Conservation (phyloP, 2,888 invertebrate genomes). For the Zaprionus bogoriensis region DNA sequence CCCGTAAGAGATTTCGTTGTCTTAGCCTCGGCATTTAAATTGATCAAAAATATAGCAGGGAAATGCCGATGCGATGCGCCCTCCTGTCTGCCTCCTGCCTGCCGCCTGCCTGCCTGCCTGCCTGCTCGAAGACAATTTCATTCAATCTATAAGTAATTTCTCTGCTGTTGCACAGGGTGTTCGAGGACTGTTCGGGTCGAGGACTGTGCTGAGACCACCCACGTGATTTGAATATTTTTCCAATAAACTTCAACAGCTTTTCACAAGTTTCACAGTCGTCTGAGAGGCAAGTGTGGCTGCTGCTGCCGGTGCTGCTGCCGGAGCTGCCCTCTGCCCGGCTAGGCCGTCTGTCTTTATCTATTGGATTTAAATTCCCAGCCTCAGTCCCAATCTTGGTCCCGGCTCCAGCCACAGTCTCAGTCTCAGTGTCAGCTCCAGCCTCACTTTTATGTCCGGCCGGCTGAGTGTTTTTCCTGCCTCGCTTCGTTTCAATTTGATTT, state of each 20-base stretch:
- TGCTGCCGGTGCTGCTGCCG: neutral
- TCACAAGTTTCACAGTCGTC: conserved; percentile 55
- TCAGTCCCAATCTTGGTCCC: too few relatives aligned
- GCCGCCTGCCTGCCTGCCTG: too few relatives aligned
- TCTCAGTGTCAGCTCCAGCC: too few relatives aligned
- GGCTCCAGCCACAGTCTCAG: too few relatives aligned
- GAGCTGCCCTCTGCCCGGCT: conserved; percentile 15
- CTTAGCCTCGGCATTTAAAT: conserved; percentile 74
- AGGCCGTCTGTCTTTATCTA: conserved; percentile 66
- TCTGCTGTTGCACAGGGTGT: conserved; percentile 43
- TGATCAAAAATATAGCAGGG: conserved; percentile 64
- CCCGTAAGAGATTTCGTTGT: conserved; percentile 67
- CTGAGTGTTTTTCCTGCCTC: conserved; percentile 68
- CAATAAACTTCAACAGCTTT: conserved; percentile 79
- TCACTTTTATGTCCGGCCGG: conserved; percentile 65
- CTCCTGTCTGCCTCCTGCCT: too few relatives aligned
- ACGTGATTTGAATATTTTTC: conserved; percentile 80
- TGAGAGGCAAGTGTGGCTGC: conserved; percentile 23
- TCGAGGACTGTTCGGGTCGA: conserved; percentile 37
- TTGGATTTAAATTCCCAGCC: conserved; percentile 75
- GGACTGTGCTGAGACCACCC: conserved; percentile 72
- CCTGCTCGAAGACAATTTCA: conserved; percentile 69
- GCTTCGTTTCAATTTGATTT: conserved; percentile 44
- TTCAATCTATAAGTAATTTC: conserved; percentile 77
- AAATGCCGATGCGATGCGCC: conserved; percentile 3